These are phyloP conservation scores for Eilema griseolum DNA, from an alignment of 2,888 invertebrate genomes.

Conservation along the genomic window DNA sequence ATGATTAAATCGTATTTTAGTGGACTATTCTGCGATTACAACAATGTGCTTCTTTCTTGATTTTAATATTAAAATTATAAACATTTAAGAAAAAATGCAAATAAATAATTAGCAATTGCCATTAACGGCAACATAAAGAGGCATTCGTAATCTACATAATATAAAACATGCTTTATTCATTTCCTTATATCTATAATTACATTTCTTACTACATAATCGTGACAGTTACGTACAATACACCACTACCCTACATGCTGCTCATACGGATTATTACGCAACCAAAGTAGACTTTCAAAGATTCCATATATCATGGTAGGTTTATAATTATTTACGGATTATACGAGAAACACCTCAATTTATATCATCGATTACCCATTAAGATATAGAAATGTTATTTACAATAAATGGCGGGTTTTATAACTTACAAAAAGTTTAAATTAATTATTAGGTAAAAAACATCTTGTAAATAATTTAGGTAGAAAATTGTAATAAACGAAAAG, in stretches of 20 bases:
- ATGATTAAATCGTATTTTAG: conserved; percentile 35
- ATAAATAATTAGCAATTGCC: conserved; percentile 85
- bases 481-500: conserved; percentile 26
- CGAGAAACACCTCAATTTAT: conserved; percentile 45
- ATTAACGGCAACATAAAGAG: conserved; percentile 76
- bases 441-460: conserved; percentile 39
- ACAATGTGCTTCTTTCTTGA: conserved; percentile 72
- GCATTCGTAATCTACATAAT: conserved; percentile 83
- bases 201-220: conserved; percentile 75
- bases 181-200: conserved; percentile 82
- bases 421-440: conserved; percentile 36
- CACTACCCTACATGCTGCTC: conserved; percentile 76
- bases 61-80: conserved; percentile 82
- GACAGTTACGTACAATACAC: conserved; percentile 74
- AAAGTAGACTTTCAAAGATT: conserved; percentile 47
- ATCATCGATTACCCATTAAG: conserved; percentile 41
- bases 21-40: conserved; percentile 75
- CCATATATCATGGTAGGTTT: conserved; percentile 42
- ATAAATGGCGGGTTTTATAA: conserved; percentile 51
- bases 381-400: conserved; percentile 55
- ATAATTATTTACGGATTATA: conserved; percentile 50
- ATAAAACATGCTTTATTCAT: conserved; percentile 85
- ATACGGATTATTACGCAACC: conserved; percentile 61
- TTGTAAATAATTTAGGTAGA: conserved; percentile 39
- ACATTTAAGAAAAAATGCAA: conserved; percentile 84